Evolutionary conservation across 2,113 vertebrate genomes (phyloP).

Genomic region (Catharus bicknelli): DNA sequence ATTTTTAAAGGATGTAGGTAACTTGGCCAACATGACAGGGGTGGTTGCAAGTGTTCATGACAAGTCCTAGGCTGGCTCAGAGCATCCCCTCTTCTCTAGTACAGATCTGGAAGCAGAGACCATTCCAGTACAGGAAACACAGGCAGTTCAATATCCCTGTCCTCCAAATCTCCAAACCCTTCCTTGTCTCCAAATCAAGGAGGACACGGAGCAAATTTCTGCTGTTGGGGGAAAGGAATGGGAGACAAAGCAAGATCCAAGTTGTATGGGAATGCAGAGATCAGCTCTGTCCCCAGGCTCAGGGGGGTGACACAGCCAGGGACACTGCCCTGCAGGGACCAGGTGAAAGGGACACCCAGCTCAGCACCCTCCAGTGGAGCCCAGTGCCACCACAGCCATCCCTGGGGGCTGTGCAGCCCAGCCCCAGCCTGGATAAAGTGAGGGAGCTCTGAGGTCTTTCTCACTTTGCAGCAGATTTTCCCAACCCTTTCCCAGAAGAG

Average conservation of each 20-base stretch:
- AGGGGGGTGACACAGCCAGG: fast-evolving
- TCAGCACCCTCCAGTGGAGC: neutral
- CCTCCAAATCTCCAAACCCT: no score
- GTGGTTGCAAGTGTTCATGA: neutral
- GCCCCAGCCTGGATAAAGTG: neutral
- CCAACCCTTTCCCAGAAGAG: neutral
- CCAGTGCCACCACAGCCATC: neutral
- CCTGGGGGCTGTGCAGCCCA: neutral
- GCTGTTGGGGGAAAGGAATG: neutral
- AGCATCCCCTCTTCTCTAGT: neutral
- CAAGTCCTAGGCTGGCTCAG: neutral
- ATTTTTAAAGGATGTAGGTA: neutral
- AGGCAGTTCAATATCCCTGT: fast-evolving
- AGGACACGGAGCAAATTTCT: fast-evolving
- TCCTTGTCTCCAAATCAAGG: neutral
- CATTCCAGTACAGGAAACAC: neutral
- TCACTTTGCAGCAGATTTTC: neutral
- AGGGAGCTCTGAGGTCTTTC: fast-evolving
- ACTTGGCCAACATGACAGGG: neutral
- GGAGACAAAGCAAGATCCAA: neutral
- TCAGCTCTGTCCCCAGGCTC: neutral
- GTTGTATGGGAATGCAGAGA: neutral
- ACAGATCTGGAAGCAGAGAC: neutral
- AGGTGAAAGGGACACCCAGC: neutral
- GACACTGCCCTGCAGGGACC: fast-evolving